phyloP scores from a whole-genome alignment of 2,888 invertebrate species.

The Melanostoma scalare region DNA sequence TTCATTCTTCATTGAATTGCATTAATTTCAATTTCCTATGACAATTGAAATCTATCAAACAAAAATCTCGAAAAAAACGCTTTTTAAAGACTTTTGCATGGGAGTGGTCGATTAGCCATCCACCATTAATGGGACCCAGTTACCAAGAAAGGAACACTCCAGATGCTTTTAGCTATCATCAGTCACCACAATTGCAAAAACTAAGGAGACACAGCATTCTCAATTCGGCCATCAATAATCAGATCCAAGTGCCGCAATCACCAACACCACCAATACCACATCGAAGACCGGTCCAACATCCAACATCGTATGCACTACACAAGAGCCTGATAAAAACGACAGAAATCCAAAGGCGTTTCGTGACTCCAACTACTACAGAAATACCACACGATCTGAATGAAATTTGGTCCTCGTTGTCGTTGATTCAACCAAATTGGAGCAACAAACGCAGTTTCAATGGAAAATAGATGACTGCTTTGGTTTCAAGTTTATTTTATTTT shows the following conservation, averaged over 20 bases:
- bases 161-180: slow-evolving; percentile 60
- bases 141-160: slow-evolving; percentile 67
- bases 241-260: slow-evolving; percentile 52
- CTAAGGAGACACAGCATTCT: slow-evolving; percentile 57
- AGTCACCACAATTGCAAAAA: slow-evolving; percentile 67
- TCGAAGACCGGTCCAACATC: slow-evolving; percentile 36
- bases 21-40: slow-evolving; percentile 58
- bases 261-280: slow-evolving; percentile 56
- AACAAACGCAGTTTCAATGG: slow-evolving; percentile 52
- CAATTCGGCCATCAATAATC: slow-evolving; percentile 51
- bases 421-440: slow-evolving; percentile 74
- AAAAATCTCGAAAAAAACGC: slow-evolving; percentile 38
- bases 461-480: slow-evolving; percentile 19
- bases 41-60: slow-evolving; percentile 64
- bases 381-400: slow-evolving; percentile 73
- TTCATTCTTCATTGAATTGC: slow-evolving; percentile 11
- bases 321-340: slow-evolving; percentile 67
- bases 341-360: slow-evolving; percentile 58
- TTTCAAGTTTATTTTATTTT: slow-evolving; percentile 35
- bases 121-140: slow-evolving; percentile 72
- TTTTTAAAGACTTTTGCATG: slow-evolving; percentile 75
- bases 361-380: slow-evolving; percentile 63
- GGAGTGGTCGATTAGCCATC: slow-evolving; percentile 76
- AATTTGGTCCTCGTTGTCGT: slow-evolving; percentile 72
- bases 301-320: slow-evolving; percentile 72